phyloP scores from a whole-genome alignment of 2,888 invertebrate genomes.

The Hirudinaria manillensis region DNA sequence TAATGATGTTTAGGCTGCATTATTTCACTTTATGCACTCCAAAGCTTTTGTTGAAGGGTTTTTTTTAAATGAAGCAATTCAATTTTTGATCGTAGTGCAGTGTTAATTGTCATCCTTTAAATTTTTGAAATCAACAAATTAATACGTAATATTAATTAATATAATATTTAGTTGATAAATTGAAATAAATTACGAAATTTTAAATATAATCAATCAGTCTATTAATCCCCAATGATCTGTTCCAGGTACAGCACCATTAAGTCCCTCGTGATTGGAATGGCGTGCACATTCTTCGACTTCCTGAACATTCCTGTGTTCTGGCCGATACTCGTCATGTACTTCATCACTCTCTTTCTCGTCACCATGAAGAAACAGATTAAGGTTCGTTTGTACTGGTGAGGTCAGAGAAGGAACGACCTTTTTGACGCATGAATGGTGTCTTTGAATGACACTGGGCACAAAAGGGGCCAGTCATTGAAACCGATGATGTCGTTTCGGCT shows the following conservation, averaged over 20 bases:
- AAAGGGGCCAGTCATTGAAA: too few species aligned
- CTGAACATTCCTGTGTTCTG: slow-evolving; percentile 99
- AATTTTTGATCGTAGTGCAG: too few species aligned
- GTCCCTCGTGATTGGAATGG: slow-evolving; percentile 79
- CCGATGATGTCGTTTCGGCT: neutral
- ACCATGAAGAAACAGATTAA: slow-evolving; percentile 99
- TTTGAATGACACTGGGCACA: too few species aligned
- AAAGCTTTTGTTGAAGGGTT: too few species aligned
- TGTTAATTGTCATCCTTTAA: too few species aligned
- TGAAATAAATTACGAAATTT: too few species aligned
- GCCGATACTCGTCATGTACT: slow-evolving; percentile 99
- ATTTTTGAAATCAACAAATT: too few species aligned
- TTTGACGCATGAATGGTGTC: neutral
- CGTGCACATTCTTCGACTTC: slow-evolving; percentile 91
- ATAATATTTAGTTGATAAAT: too few species aligned
- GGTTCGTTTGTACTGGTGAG: slow-evolving; percentile 60
- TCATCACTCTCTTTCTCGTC: slow-evolving; percentile 92
- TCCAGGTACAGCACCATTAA: slow-evolving; percentile 79
- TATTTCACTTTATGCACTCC: too few species aligned
- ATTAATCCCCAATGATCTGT: neutral
- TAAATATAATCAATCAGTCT: neutral
- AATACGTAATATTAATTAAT: too few species aligned
- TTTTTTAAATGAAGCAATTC: too few species aligned
- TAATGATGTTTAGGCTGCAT: too few species aligned
- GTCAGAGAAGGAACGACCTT: neutral